Percentiles rank a stretch among this genome's conserved stretches.
phyloP scores from a whole-genome alignment of 2,797 vertebrate genomes.

The Clarias platycephalus region DNA sequence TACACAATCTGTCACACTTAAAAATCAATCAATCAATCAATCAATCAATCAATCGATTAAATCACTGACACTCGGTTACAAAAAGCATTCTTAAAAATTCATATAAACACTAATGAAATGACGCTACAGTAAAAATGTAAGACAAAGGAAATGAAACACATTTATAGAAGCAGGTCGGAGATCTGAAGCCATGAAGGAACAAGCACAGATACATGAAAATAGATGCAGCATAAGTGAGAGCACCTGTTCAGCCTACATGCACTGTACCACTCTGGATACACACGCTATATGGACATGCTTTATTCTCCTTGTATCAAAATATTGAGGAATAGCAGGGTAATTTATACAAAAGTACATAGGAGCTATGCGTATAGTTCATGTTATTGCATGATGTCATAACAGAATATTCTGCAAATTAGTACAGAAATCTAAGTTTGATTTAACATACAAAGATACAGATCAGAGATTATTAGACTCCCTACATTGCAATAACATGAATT shows the following conservation, averaged over 20 bases:
- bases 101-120: slow-evolving; percentile 40
- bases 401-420: background rate
- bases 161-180: background rate
- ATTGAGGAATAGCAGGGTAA: background rate
- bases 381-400: background rate
- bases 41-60: background rate
- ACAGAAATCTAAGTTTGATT: background rate
- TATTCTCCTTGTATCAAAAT: background rate
- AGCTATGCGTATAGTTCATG: background rate
- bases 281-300: background rate
- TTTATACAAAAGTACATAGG: background rate
- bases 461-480: background rate
- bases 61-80: background rate
- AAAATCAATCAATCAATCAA: background rate
- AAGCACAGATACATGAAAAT: background rate
- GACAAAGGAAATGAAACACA: background rate
- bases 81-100: slow-evolving; percentile 44
- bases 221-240: background rate
- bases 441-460: background rate
- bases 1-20: background rate
- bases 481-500: background rate
- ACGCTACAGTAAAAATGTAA: slow-evolving; percentile 18
- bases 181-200: background rate
- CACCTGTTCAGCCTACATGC: background rate
- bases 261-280: background rate